Conservation (phyloP, 2,888 invertebrate genomes). For the Pharmacophagus antenor region DNA sequence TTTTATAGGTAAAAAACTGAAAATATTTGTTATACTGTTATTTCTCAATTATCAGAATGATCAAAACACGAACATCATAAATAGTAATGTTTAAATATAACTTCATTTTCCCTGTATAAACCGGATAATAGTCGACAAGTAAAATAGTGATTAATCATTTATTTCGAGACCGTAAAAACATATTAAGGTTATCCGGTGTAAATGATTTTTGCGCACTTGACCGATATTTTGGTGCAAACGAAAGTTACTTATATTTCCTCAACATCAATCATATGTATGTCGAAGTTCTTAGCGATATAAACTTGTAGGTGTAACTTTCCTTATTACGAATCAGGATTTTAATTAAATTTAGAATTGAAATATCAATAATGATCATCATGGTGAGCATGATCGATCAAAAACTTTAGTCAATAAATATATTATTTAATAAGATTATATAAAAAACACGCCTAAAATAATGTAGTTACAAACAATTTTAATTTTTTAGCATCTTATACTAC, state of each 20-base stretch:
- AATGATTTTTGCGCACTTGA: conserved; percentile 28
- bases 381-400: too few species aligned
- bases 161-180: conserved; percentile 17
- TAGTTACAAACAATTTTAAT: too few species aligned
- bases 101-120: too few species aligned
- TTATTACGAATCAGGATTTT: conserved; percentile 13
- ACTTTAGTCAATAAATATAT: too few species aligned
- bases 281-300: conserved; percentile 13
- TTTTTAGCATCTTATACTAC: too few species aligned
- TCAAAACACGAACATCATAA: background rate
- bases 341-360: conserved; percentile 2
- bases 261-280: conserved; percentile 26
- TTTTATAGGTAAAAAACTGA: too few species aligned
- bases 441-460: too few species aligned
- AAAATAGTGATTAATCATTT: conserved; percentile 25
- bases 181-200: conserved; percentile 27
- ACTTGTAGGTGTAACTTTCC: conserved; percentile 20
- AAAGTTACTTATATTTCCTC: conserved; percentile 27
- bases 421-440: too few species aligned
- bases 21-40: too few species aligned
- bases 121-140: background rate
- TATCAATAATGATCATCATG: too few species aligned
- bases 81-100: too few species aligned
- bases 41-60: too few species aligned
- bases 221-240: conserved; percentile 21